Evolutionary conservation across 2,888 invertebrate genomes (phyloP).

Genomic region (Campoplex nolae): DNA sequence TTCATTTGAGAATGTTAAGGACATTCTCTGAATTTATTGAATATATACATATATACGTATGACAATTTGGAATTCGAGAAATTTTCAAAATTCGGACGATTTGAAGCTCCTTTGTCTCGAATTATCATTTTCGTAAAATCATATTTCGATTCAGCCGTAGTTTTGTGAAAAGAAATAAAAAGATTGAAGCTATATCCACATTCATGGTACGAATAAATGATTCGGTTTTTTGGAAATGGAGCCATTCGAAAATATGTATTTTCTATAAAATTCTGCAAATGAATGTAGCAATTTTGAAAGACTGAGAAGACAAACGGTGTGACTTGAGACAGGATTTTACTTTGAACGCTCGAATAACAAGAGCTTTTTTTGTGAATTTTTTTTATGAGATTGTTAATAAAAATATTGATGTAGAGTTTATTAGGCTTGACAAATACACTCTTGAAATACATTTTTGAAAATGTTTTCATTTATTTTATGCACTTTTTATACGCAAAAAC

Average conservation of each 20-base stretch:
- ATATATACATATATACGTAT: background rate
- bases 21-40: slow-evolving; percentile 22
- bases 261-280: too few relatives aligned
- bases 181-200: background rate
- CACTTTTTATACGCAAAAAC: too few relatives aligned
- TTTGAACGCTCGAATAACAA: too few relatives aligned
- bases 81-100: background rate
- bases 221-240: background rate
- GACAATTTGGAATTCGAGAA: background rate
- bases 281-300: background rate
- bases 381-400: too few relatives aligned
- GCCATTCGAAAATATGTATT: too few relatives aligned
- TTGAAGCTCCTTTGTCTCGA: background rate
- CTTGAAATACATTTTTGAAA: too few relatives aligned
- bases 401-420: too few relatives aligned
- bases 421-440: too few relatives aligned
- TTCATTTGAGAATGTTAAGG: slow-evolving; percentile 13
- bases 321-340: too few relatives aligned
- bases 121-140: background rate
- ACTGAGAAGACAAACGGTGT: too few relatives aligned
- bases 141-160: background rate
- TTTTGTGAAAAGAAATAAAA: background rate
- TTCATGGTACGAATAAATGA: background rate
- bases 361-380: too few relatives aligned
- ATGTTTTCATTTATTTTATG: too few relatives aligned